phyloP scores from a whole-genome alignment of 1,140 invertebrate species.

The Drosophila biarmipes region DNA sequence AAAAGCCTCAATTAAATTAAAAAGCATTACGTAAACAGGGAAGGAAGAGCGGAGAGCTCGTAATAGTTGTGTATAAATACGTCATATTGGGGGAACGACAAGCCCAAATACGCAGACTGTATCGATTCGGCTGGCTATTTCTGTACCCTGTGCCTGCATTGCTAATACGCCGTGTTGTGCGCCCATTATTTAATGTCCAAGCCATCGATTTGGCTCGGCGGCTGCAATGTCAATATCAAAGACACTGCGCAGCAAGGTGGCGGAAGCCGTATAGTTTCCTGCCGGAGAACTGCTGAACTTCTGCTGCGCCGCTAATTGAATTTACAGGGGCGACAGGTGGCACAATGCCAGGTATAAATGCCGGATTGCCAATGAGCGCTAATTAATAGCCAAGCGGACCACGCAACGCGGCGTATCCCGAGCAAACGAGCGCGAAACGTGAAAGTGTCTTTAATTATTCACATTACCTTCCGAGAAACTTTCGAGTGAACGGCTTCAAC shows the following conservation, averaged over 20 bases:
- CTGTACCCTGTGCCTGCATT: conserved; percentile 44
- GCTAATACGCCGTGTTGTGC: conserved; percentile 68
- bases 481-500: conserved; percentile 41
- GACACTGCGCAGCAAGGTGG: conserved; percentile 30
- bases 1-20: conserved; percentile 63
- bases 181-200: conserved; percentile 3
- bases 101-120: conserved; percentile 28
- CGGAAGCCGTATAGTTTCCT: conserved; percentile 57
- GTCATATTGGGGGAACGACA: conserved; percentile 36
- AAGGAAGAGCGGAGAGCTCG: conserved; percentile 6
- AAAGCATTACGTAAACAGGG: conserved; percentile 41
- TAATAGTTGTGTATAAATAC: conserved; percentile 54
- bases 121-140: conserved; percentile 33
- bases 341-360: conserved; percentile 76
- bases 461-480: neutral
- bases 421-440: conserved; percentile 43
- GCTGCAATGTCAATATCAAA: conserved; percentile 79
- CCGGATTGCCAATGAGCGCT: conserved; percentile 66
- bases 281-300: conserved; percentile 37
- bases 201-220: conserved; percentile 54
- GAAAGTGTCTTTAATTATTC: conserved; percentile 2
- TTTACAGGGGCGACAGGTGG: conserved; percentile 44
- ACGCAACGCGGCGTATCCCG: conserved; percentile 67
- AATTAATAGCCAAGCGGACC: conserved; percentile 73
- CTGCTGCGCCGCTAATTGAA: conserved; percentile 64